Evolutionary conservation across 2,797 vertebrate genomes (phyloP), one percentile per base, ranked within the genome.

Genomic region (Hoplostethus mediterraneus): DNA sequence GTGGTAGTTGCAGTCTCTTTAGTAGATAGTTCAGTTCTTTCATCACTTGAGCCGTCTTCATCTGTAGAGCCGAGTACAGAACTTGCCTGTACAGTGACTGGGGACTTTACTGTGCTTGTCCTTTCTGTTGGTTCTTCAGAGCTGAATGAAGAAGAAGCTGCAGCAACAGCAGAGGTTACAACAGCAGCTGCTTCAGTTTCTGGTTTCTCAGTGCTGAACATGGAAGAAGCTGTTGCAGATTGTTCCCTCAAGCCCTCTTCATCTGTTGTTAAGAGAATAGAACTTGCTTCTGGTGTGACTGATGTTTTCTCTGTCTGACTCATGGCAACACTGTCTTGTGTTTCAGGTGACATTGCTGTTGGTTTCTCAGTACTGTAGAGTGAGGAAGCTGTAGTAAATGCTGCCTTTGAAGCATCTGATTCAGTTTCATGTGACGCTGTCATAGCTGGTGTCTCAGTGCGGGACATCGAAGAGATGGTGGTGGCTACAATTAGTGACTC

Each of bases 181-280:
- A 21, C 21, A 21, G 21, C 21, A 21, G 21, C 21, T 21, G 21
- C 21, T 21, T 21, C 21, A 21, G 21, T 21, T 21, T 21, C 21
- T 21, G 21, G 21, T 21, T 21, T 21, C 21, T 21, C 21, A 21
- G 21, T 21, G 21, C 21, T 21, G 21, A 21, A 21, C 1, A 21
- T 21, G 21, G 21, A 21, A 21, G 21, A 21, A 21, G 21, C 1
- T 21, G 21, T 21, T 21, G 21, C 21, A 21, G 21, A 21, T 21
- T 21, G 21, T 21, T 67, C 62, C 55, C 62, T 75, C 31, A 73
- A 74, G 11, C 40, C 62, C 64, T 82, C 63, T 8, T 58, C 31
- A 1, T 64, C 42, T 58, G 36, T 42, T 14, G 17, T 14, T 38
- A 52, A 28, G 16, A 64, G 65, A 5, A 36, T 8, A 49, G 70